Base-by-base conservation (phyloP, 2,888 invertebrate species). In the Campaea margaritaria region DNA sequence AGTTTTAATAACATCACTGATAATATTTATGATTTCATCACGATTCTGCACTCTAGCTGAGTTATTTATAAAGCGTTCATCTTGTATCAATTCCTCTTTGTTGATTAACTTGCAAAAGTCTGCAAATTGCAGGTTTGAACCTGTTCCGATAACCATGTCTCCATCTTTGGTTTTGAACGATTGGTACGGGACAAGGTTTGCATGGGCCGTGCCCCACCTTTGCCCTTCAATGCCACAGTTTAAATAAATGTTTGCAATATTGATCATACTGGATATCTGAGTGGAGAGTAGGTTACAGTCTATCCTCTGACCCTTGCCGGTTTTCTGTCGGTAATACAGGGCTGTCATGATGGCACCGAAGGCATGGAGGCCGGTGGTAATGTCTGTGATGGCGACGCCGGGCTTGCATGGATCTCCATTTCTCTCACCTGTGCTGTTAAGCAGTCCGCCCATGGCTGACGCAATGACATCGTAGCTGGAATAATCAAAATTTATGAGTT, bases 331-430 rank as follows among this genome's bases (percentile, higher is more conserved):
- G 75, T 97, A 95, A 62, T 97, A 86, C 5, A 99, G 86, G 0
- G 99, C 99, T 0, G 99, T 97, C 93, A 99, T 93, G 64, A 99
- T 98, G 0, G 99, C 98, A 13, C 98, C 98, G 81, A 98, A 97
- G 0, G 98, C 98, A 82, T 97, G 99, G 2, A 99, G 92, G 0
- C 99, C 99, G 0, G 99, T 99, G 0, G 98, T 95, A 51, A 99
- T 76, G 85, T 99, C 99, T 0, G 98, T 98, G 73, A 98, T 94
- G 0, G 99, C 98, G 0, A 99, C 97, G 11, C 99, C 99, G 12
- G 96, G 95, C 87, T 99, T 98, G 64, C 96, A 96, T 0, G 99
- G 99, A 41, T 95, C 95, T 0, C 98, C 97, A 72, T 95, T 89
- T 70, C 93, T 93, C 47, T 97, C 95, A 0, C 99, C 99, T 0